Conservation (phyloP, 2,797 vertebrate genomes). For the Lutjanus argentimaculatus region DNA sequence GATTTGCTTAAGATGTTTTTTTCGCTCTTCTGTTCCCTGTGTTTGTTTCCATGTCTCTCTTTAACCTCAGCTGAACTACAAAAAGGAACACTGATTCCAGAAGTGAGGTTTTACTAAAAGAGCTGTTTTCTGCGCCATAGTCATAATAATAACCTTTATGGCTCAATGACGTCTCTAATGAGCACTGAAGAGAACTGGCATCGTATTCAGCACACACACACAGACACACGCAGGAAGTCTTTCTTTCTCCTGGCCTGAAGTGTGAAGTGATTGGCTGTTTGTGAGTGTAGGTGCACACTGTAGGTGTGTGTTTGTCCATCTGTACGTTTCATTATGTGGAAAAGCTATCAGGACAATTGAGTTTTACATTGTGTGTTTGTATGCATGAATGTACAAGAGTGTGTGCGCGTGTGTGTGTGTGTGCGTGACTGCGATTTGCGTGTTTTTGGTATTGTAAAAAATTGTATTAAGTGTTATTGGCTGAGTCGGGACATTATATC, state of each 20-base stretch:
- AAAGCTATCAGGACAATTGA: constrained; percentile 10
- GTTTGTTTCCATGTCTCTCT: constrained; percentile 70
- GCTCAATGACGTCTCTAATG: constrained; percentile 80
- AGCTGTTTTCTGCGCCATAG: constrained; percentile 70
- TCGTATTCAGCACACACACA: constrained; percentile 43
- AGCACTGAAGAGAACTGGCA: constrained; percentile 77
- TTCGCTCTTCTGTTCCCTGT: constrained; percentile 42
- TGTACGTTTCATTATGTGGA: constrained; percentile 24
- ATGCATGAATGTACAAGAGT: background rate
- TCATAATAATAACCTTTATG: constrained; percentile 82
- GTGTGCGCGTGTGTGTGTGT: background rate
- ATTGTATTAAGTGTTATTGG: constrained; percentile 75
- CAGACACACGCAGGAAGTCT: constrained; percentile 59
- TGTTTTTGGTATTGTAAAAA: constrained; percentile 41
- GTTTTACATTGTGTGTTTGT: background rate
- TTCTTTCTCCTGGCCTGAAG: constrained; percentile 30
- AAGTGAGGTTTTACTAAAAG: constrained; percentile 72
- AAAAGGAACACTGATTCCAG: constrained; percentile 65
- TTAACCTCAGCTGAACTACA: constrained; percentile 74
- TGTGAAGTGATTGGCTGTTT: constrained; percentile 44
- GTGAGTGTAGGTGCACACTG: background rate
- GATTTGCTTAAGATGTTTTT: constrained; percentile 35
- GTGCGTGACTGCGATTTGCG: background rate
- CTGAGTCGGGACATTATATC: constrained; percentile 47
- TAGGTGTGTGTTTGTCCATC: constrained; percentile 16